Evolutionary conservation across 2,888 invertebrate species (phyloP).

Genomic region (Hyposoter didymator): DNA sequence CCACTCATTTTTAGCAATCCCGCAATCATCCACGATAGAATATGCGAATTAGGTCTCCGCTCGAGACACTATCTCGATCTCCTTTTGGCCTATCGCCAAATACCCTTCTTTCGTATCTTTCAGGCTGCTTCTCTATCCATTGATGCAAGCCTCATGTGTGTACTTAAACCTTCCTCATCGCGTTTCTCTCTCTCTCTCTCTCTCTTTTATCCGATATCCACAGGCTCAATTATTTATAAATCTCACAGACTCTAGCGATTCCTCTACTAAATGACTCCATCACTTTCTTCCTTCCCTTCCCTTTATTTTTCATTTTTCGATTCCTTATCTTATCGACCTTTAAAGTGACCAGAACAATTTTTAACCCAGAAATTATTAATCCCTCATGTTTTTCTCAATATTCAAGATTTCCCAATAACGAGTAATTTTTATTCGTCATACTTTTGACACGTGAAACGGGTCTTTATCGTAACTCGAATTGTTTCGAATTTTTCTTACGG

Average conservation of each 20-base stretch:
- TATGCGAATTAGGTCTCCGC: slow-evolving; percentile 6
- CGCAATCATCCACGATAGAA: slow-evolving; percentile 8
- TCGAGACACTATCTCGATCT: slow-evolving; percentile 6
- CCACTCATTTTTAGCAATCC: slow-evolving; percentile 17
- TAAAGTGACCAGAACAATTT: background rate
- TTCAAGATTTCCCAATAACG: background rate
- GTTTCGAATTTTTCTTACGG: background rate
- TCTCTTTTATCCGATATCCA: background rate
- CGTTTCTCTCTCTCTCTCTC: background rate
- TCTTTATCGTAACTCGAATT: background rate
- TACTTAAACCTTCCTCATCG: slow-evolving; percentile 50
- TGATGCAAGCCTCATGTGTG: slow-evolving; percentile 58
- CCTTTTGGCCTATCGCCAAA: slow-evolving; percentile 43
- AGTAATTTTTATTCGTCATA: background rate
- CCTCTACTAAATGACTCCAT: background rate
- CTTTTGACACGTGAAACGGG: background rate
- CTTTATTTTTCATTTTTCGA: background rate
- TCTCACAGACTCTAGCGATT: background rate
- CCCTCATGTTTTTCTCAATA: background rate
- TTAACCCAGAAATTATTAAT: background rate
- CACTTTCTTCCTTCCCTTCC: background rate
- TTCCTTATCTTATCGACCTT: background rate
- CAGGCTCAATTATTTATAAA: background rate
- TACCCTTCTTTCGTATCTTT: slow-evolving; percentile 13
- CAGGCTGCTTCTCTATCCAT: slow-evolving; percentile 43